Base-by-base conservation (phyloP, 1,140 invertebrate species). In the Apis mellifera region DNA sequence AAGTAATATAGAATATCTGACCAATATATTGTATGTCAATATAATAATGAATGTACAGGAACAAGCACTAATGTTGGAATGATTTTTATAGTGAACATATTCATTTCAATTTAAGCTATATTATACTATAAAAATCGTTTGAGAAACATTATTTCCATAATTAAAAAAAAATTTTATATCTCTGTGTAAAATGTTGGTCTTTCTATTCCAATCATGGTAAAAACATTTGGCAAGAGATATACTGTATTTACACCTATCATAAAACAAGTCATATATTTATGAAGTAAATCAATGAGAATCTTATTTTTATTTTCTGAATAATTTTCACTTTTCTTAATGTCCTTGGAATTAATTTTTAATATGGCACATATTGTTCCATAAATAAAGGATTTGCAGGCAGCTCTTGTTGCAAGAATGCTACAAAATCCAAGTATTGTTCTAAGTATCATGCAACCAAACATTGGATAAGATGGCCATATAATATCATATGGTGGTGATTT, bases 181-280 rank as follows among this genome's bases (percentile, higher is more conserved):
- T 98, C 97, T 9, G 97, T 97, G 89, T 97, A 98, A 94, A 97
- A 98, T 5, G 97, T 97, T 0, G 96, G 96, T 89, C 97, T 92
- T 91, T 97, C 97, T 81, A 98, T 97, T 69, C 95, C 95, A 50
- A 98, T 92, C 72, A 96, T 93, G 65, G 95, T 94, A 93, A 98
- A 98, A 9, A 97, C 94, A 86, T 96, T 96, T 9, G 98, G 98
- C 83, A 97, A 94, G n/a, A 97, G 89, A 93, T 96, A 97, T 11
- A 96, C 95, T 7, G 96, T 96, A 92, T 96, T 96, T 91, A 97
- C 95, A 21, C 97, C 97, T 70, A 98, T 96, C 87, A 96, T 94
- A 26, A 95, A 95, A 90, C 96, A 98, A 70, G 96, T 96, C 59
- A 98, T 94, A 91, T 97, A 98, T 92, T 97, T 98, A 90, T 97